A percentile compares a stretch with the other conserved stretches of the same genome.
phyloP scores from a whole-genome alignment of 2,113 vertebrate genomes.

The Mugil cephalus region DNA sequence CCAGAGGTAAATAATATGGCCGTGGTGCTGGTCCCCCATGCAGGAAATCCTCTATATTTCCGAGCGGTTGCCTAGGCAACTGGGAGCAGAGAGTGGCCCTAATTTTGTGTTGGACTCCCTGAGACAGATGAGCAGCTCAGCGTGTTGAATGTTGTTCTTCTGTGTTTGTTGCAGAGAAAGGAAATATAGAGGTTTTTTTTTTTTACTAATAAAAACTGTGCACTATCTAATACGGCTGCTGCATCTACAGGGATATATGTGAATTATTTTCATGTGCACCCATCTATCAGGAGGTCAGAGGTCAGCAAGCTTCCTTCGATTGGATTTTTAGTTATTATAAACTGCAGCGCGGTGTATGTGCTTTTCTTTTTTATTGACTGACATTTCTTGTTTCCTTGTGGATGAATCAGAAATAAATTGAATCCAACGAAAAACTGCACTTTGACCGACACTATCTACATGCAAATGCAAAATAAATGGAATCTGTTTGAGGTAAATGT shows the following conservation, averaged over 20 bases:
- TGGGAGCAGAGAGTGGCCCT: slow-evolving; percentile 71
- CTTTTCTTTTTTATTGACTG: slow-evolving; percentile 6
- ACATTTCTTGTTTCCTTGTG: not conserved
- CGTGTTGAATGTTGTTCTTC: slow-evolving; percentile 26
- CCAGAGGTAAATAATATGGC: slow-evolving; percentile 65
- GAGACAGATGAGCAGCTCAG: slow-evolving; percentile 66
- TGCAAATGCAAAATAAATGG: too few relatives aligned
- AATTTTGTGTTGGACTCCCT: slow-evolving; percentile 70
- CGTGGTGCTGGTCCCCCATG: slow-evolving; percentile 38
- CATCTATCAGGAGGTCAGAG: slow-evolving; percentile 16
- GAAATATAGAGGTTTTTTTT: slow-evolving; percentile 1
- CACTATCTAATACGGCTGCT: not conserved
- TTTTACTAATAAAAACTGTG: too few relatives aligned
- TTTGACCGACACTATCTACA: too few relatives aligned
- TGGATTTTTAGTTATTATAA: not conserved
- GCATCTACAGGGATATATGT: too few relatives aligned
- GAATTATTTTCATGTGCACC: too few relatives aligned
- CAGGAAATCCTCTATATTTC: slow-evolving; percentile 57
- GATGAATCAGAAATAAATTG: slow-evolving; percentile 1
- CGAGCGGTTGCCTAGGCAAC: slow-evolving; percentile 77
- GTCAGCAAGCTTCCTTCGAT: slow-evolving; percentile 19
- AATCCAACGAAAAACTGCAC: too few relatives aligned
- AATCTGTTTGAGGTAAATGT: too few relatives aligned
- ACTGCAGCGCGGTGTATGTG: not conserved
- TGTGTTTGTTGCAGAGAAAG: slow-evolving; percentile 18